Conservation (phyloP, 2,888 invertebrate genomes). For the Calliscelio sp. region DNA sequence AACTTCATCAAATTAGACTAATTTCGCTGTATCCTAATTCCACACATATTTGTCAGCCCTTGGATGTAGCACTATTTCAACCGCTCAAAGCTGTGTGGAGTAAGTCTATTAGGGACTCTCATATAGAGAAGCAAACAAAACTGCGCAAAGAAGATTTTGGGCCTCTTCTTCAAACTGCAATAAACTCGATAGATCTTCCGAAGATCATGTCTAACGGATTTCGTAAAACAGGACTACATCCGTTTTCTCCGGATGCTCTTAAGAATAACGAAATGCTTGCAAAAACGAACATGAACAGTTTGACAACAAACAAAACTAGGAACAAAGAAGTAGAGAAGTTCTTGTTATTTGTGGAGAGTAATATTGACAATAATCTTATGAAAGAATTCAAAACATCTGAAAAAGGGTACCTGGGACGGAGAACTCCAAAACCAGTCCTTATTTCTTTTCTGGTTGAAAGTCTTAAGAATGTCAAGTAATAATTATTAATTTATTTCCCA, state of each 20-base stretch:
- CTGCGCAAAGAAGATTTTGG: too few species aligned
- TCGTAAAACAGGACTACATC: conserved; percentile 18
- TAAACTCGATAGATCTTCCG: too few species aligned
- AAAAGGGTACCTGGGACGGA: conserved; percentile 32
- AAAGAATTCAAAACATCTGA: conserved; percentile 9
- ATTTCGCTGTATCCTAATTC: neutral
- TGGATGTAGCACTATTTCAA: conserved; percentile 4
- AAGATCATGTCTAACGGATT: conserved; percentile 31
- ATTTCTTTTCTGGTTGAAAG: conserved; percentile 20
- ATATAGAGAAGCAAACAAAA: too few species aligned
- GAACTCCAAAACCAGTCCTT: conserved; percentile 1
- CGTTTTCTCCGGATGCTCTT: conserved; percentile 22
- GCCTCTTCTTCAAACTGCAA: too few species aligned
- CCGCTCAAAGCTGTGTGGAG: too few species aligned
- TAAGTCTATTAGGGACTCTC: too few species aligned
- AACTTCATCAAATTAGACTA: neutral
- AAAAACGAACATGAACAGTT: too few species aligned
- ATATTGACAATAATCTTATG: neutral
- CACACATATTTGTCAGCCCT: neutral
- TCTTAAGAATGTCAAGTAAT: conserved; percentile 26
- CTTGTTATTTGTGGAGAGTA: neutral
- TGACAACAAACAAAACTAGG: too few species aligned
- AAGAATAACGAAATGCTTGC: conserved; percentile 4
- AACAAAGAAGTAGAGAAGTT: too few species aligned
- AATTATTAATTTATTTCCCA: neutral